Evolutionary conservation across 2,888 invertebrate genomes (phyloP), one percentile per base, ranked within the genome.

Genomic region (Pelosia muscerda): DNA sequence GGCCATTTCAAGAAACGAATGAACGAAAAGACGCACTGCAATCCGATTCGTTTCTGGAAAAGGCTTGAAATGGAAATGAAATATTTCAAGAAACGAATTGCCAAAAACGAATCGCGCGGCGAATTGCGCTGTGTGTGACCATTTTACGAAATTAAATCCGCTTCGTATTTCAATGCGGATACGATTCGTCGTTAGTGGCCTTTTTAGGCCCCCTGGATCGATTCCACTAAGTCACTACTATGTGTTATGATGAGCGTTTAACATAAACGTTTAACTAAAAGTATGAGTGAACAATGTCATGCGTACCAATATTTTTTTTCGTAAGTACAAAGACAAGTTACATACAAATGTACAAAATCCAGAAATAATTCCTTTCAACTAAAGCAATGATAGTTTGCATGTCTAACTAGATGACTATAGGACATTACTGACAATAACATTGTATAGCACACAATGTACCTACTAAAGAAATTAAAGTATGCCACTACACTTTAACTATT

Each of bases 311-410:
- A n/a, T n/a, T n/a, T n/a, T n/a, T n/a, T n/a, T n/a, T n/a, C n/a
- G n/a, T n/a, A n/a, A 57, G 57, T 28, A 3, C 8, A 8, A 3
- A 5, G 28, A 38, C 38, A 59, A 25, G 8, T 38, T 59, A 31
- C 23, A 59, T 22, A 59, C 34, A 59, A 59, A 23, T 34, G 9
- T 4, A 34, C 13, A 11, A 6, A 34, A 34, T 38, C 15, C 38
- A 38, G 38, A 38, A 55, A 23, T 23, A 23, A 38, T 23, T 34
- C 38, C 59, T 22, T 38, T 38, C 19, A 23, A 49, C 61, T 53
- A 49, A 61, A 28, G 61, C 49, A 59, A 59, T 38, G 23, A 38
- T 59, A 59, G 31, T 59, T 59, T 38, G 38, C 59, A 59, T 59
- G 25, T 59, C 38, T 59, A 25, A 59, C 23, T 38, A 38, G 15